phyloP scores from a whole-genome alignment of 2,888 invertebrate genomes.

The Drosophila barbarae region DNA sequence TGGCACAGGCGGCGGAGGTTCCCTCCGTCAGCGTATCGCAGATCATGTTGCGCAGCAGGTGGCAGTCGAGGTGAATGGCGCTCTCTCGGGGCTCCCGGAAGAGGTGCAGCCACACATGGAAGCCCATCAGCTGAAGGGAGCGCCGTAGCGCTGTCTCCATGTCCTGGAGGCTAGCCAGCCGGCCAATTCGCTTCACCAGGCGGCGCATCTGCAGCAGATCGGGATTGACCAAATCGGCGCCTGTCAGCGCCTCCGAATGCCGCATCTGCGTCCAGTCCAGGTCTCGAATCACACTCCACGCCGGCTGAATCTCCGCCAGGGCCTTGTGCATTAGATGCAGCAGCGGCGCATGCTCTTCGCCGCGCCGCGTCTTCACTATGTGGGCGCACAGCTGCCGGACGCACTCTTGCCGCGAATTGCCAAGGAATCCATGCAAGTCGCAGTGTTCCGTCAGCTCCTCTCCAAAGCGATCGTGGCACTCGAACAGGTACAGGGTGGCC shows the following conservation, averaged over 20 bases:
- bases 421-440: constrained; percentile 32
- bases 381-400: constrained; percentile 43
- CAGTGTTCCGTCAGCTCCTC: constrained; percentile 39
- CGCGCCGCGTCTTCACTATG: constrained; percentile 47
- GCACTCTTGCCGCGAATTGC: constrained; percentile 20
- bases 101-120: constrained; percentile 51
- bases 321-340: constrained; percentile 54
- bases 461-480: constrained; percentile 53
- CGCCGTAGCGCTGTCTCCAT: constrained; percentile 51
- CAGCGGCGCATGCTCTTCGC: constrained; percentile 46
- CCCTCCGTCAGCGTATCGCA: constrained; percentile 51
- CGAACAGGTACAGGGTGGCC: constrained; percentile 53
- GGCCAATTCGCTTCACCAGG: constrained; percentile 57
- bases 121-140: constrained; percentile 40
- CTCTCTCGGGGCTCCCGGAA: constrained; percentile 53
- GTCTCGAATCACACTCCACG: constrained; percentile 49
- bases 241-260: constrained; percentile 10
- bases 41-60: constrained; percentile 55
- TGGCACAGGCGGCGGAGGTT: constrained; percentile 15
- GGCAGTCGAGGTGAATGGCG: constrained; percentile 51
- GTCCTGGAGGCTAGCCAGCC: constrained; percentile 27
- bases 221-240: constrained; percentile 12
- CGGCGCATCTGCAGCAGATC: constrained; percentile 50
- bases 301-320: constrained; percentile 48
- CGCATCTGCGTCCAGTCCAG: constrained; percentile 49